phyloP scores from a whole-genome alignment of 2,797 vertebrate genomes.

The Melanotaenia boesemani region DNA sequence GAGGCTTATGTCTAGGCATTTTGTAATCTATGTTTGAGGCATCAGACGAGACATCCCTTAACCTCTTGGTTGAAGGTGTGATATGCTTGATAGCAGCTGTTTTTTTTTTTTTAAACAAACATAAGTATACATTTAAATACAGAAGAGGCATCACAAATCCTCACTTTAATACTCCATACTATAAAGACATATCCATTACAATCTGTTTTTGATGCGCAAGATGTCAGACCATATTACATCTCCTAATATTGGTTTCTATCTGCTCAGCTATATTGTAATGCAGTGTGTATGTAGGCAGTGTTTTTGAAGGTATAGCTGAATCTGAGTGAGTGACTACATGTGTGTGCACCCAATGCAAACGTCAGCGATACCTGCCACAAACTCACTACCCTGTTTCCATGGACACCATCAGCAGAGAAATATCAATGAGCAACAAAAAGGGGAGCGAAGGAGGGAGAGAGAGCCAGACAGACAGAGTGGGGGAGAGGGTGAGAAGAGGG shows the following conservation, averaged over 20 bases:
- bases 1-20: slow-evolving; percentile 77
- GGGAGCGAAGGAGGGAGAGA: slow-evolving; percentile 17
- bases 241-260: not conserved
- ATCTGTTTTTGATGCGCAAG: slow-evolving; percentile 6
- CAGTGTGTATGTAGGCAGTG: not conserved
- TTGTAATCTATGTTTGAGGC: slow-evolving; percentile 68
- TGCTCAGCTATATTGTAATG: slow-evolving; percentile 16
- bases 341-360: slow-evolving; percentile 45
- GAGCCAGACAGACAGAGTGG: slow-evolving; percentile 38
- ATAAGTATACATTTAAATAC: slow-evolving; percentile 22
- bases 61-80: slow-evolving; percentile 61
- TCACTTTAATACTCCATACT: slow-evolving; percentile 17
- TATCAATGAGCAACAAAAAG: slow-evolving; percentile 70
- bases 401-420: slow-evolving; percentile 71
- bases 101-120: slow-evolving; percentile 7
- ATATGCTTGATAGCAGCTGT: slow-evolving; percentile 51
- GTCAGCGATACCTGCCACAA: slow-evolving; percentile 73
- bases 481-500: slow-evolving; percentile 26
- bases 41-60: slow-evolving; percentile 65
- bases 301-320: slow-evolving; percentile 22
- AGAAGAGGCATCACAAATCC: not conserved
- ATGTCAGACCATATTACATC: not conserved
- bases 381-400: slow-evolving; percentile 76
- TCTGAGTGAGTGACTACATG: slow-evolving; percentile 13
- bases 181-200: not conserved